These are phyloP conservation scores for Stomatorhinus ivindoensis DNA, from an alignment of 2,113 vertebrate genomes.

Conservation along the genomic window DNA sequence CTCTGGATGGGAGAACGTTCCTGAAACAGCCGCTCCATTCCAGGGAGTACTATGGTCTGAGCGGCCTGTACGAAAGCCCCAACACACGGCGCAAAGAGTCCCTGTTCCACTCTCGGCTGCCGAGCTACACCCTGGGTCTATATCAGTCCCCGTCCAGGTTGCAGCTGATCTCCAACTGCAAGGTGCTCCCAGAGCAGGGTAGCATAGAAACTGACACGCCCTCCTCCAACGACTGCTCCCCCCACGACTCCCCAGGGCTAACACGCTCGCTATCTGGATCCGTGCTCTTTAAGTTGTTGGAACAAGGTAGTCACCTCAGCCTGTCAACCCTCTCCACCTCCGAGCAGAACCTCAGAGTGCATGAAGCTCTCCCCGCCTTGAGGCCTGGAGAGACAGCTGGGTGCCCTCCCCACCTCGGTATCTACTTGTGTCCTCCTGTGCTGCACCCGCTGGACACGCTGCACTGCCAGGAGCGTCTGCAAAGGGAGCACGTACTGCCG, in stretches of 20 bases:
- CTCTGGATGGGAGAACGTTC: neutral
- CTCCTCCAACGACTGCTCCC: conserved; percentile 51
- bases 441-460: conserved; percentile 46
- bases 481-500: conserved; percentile 49
- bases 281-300: conserved; percentile 17
- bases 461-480: conserved; percentile 49
- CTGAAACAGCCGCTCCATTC: conserved; percentile 40
- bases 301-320: conserved; percentile 4
- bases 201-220: conserved; percentile 41
- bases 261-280: conserved; percentile 27
- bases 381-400: neutral
- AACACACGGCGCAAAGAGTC: conserved; percentile 66
- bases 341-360: neutral
- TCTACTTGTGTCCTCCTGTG: conserved; percentile 40
- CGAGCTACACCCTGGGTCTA: conserved; percentile 37
- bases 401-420: neutral
- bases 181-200: conserved; percentile 37
- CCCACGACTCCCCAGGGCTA: conserved; percentile 35
- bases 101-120: conserved; percentile 51
- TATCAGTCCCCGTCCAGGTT: conserved; percentile 17
- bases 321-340: neutral
- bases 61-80: conserved; percentile 54
- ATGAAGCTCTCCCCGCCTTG: neutral
- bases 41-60: conserved; percentile 47
- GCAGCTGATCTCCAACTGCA: conserved; percentile 30